These are phyloP conservation scores for Suncus etruscus DNA, from an alignment of 2,113 vertebrate species.

Conservation along the genomic window DNA sequence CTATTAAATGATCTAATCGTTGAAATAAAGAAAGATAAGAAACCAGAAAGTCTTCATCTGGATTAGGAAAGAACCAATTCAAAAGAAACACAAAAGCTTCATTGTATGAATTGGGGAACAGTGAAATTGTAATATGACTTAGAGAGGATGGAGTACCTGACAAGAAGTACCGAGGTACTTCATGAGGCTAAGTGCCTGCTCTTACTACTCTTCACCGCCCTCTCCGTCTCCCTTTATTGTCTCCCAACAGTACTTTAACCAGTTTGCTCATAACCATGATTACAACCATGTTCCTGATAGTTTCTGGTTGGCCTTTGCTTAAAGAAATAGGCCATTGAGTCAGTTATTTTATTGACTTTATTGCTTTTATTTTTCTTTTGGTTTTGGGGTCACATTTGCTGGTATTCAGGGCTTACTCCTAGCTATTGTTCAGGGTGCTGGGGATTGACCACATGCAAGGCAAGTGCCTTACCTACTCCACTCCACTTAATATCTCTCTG, in stretches of 20 bases:
- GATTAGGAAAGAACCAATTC: neutral
- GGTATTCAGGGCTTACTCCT: too few species aligned
- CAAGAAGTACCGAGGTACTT: neutral
- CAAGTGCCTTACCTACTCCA: too few species aligned
- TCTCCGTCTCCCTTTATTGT: neutral
- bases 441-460: too few species aligned
- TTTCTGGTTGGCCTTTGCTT: too few species aligned
- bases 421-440: too few species aligned
- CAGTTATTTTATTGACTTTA: too few species aligned
- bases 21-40: neutral
- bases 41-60: neutral
- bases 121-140: neutral
- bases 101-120: neutral
- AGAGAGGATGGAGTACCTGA: neutral
- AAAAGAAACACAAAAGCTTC: neutral
- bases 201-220: neutral
- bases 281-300: too few species aligned
- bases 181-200: neutral
- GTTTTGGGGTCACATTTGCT: too few species aligned
- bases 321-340: too few species aligned
- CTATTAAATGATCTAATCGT: constrained; percentile 3
- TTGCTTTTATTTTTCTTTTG: too few species aligned
- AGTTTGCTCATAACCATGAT: neutral
- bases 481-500: too few species aligned
- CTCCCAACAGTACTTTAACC: neutral